These are phyloP conservation scores for Pterocles gutturalis DNA, from an alignment of 2,113 vertebrate genomes.

Conservation along the genomic window DNA sequence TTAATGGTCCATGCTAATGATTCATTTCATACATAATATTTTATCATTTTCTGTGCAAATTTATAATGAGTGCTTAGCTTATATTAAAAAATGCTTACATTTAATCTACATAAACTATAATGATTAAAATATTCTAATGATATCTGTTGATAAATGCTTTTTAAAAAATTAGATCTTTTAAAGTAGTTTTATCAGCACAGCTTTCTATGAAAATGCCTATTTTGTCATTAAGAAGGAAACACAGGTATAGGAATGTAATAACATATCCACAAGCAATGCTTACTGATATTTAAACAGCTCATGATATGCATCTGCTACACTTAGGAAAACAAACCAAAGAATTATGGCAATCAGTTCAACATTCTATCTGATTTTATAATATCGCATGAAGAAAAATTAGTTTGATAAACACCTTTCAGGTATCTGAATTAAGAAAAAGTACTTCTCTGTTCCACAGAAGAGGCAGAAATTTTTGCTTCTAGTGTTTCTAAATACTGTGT, in stretches of 20 bases:
- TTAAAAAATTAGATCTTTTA: conserved; percentile 65
- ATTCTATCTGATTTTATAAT: conserved; percentile 49
- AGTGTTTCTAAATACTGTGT: conserved; percentile 61
- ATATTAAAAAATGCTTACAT: conserved; percentile 85
- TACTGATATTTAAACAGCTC: conserved; percentile 60
- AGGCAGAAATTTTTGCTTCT: conserved; percentile 53
- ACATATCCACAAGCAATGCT: neutral
- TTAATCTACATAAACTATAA: conserved; percentile 79
- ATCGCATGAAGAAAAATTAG: conserved; percentile 45
- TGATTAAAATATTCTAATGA: conserved; percentile 83
- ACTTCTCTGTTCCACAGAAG: conserved; percentile 54
- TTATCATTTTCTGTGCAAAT: conserved; percentile 90
- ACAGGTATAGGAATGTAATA: conserved; percentile 25
- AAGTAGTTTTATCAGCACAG: conserved; percentile 53
- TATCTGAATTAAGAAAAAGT: conserved; percentile 64
- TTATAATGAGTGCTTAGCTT: conserved; percentile 86
- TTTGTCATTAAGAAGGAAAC: conserved; percentile 50
- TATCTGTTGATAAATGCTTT: conserved; percentile 77
- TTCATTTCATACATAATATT: conserved; percentile 95
- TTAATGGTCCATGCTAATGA: conserved; percentile 96
- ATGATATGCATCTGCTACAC: conserved; percentile 1
- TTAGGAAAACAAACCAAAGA: conserved; percentile 57
- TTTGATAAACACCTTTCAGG: conserved; percentile 71
- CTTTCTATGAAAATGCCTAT: conserved; percentile 30
- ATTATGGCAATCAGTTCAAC: conserved; percentile 62